phyloP scores from a whole-genome alignment of 2,797 vertebrate species.

The Paguma larvata region DNA sequence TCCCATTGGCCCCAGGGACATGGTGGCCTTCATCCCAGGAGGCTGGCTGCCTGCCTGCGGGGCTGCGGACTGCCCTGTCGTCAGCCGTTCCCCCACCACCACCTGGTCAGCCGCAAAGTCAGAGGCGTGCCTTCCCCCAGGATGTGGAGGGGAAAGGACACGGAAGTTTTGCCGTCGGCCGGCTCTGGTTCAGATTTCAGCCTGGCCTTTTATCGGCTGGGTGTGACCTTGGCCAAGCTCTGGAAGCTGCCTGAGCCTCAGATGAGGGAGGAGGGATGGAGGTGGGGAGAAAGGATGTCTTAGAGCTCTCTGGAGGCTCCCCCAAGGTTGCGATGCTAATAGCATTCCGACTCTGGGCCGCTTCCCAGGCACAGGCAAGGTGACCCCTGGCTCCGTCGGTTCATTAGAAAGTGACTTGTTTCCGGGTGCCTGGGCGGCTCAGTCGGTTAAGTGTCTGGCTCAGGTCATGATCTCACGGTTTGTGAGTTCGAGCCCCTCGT shows the following conservation, averaged over 20 bases:
- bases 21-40: background rate
- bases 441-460: no score
- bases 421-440: no score
- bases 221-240: background rate
- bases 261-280: background rate
- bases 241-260: fast-evolving
- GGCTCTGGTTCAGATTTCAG: background rate
- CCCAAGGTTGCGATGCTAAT: fast-evolving
- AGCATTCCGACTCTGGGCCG: no score
- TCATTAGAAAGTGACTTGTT: background rate
- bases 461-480: no score
- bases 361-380: background rate
- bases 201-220: background rate
- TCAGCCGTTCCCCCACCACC: background rate
- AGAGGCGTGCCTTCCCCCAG: background rate
- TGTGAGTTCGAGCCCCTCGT: no score
- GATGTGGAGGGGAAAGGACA: background rate
- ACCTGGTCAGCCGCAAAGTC: background rate
- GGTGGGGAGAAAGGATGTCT: fast-evolving
- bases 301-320: background rate
- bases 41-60: background rate
- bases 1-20: fast-evolving
- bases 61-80: no score
- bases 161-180: fast-evolving
- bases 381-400: background rate